phyloP scores from a whole-genome alignment of 1,140 invertebrate species.

The Drosophila prosaltans region DNA sequence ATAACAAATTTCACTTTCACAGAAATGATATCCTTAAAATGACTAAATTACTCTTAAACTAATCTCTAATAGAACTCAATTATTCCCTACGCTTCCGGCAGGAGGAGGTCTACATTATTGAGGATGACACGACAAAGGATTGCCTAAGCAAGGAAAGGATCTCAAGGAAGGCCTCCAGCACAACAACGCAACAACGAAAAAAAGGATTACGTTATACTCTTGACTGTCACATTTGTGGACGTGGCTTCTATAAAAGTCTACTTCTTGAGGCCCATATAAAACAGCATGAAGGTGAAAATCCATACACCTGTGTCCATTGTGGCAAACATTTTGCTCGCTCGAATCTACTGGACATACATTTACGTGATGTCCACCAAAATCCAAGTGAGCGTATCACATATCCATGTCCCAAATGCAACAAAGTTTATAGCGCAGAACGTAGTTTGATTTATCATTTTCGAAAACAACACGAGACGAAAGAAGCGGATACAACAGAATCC shows the following conservation, averaged over 20 bases:
- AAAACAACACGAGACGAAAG: constrained; percentile 28
- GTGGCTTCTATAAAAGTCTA: constrained; percentile 61
- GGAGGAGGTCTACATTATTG: constrained; percentile 67
- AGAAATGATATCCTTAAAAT: too few species aligned
- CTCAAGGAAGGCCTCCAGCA: not conserved
- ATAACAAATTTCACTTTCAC: too few species aligned
- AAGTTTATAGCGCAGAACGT: constrained; percentile 55
- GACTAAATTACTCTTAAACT: too few species aligned
- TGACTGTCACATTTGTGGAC: constrained; percentile 49
- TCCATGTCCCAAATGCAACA: constrained; percentile 50
- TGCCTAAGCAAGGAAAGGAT: constrained; percentile 38
- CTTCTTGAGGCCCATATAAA: constrained; percentile 63
- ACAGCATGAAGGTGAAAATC: constrained; percentile 53
- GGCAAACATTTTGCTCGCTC: constrained; percentile 47
- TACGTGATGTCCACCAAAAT: constrained; percentile 43
- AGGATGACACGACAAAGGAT: constrained; percentile 43
- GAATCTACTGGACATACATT: constrained; percentile 41
- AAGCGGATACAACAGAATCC: not conserved
- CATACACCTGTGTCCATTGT: constrained; percentile 57
- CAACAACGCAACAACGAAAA: constrained; percentile 17
- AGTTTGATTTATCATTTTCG: constrained; percentile 65
- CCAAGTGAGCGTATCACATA: constrained; percentile 18
- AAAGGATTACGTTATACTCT: constrained; percentile 46
- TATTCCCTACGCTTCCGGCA: constrained; percentile 3
- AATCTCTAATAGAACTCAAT: not conserved